These are phyloP conservation scores for Marcusenius ussheri DNA, from an alignment of 2,113 vertebrate species.

Conservation along the genomic window DNA sequence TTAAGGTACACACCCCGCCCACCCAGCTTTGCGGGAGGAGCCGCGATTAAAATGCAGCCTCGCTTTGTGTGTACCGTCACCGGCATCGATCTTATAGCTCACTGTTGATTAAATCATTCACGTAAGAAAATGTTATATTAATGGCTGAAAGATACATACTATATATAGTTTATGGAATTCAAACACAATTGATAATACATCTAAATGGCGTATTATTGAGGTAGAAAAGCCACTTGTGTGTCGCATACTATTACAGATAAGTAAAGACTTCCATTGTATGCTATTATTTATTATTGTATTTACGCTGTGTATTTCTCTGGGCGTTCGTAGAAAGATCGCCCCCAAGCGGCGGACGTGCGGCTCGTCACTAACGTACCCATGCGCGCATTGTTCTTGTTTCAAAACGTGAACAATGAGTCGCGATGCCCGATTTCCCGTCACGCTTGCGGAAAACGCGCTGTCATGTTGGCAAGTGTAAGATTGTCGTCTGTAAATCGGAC, in stretches of 20 bases:
- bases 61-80: not conserved
- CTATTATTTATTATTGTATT: not conserved
- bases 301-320: not conserved
- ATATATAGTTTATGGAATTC: not conserved
- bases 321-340: not conserved
- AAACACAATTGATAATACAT: not conserved
- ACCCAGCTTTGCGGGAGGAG: conserved; percentile 50
- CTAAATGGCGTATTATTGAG: not conserved
- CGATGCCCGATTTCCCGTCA: not conserved
- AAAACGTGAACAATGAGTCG: not conserved
- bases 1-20: conserved; percentile 58
- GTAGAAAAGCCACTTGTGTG: not conserved
- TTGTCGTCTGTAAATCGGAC: not conserved
- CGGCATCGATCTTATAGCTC: not conserved
- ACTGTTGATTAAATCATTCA: not conserved
- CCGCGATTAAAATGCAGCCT: conserved; percentile 39
- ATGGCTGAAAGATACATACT: not conserved
- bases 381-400: not conserved
- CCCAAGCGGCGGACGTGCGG: not conserved
- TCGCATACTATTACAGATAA: not conserved
- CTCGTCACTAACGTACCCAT: not conserved
- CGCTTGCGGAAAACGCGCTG: not conserved
- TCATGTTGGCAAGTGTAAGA: not conserved
- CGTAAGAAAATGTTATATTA: not conserved
- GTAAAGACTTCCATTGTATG: not conserved